phyloP scores from a whole-genome alignment of 2,888 invertebrate genomes.

The Orthonychiurus folsomi region DNA sequence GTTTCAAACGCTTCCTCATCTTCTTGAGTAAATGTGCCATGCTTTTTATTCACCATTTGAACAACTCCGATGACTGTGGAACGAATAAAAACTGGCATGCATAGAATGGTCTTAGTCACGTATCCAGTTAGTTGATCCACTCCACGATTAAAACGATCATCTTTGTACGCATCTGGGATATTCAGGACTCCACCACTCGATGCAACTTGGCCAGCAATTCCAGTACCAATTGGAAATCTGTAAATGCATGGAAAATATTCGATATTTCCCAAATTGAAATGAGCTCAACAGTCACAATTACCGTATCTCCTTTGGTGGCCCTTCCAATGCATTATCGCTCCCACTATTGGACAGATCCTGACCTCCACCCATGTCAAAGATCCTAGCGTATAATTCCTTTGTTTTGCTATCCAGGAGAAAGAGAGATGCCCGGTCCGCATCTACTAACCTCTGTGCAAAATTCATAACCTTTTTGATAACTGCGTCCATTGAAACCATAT shows the following conservation, averaged over 20 bases:
- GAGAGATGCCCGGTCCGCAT: constrained; percentile 72
- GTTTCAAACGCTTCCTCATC: constrained; percentile 75
- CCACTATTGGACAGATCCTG: constrained; percentile 40
- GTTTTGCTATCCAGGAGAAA: constrained; percentile 67
- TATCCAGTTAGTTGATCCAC: constrained; percentile 55
- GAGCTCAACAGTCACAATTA: too few species aligned
- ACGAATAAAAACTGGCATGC: constrained; percentile 77
- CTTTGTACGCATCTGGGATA: constrained; percentile 71
- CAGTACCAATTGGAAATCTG: constrained; percentile 64
- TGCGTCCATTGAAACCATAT: constrained; percentile 62
- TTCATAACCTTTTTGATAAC: constrained; percentile 75
- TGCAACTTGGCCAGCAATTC: constrained; percentile 75
- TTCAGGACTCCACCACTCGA: constrained; percentile 68
- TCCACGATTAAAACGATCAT: constrained; percentile 63
- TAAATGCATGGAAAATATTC: constrained; percentile 7
- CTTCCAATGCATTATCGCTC: constrained; percentile 40
- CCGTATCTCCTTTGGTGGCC: constrained; percentile 42
- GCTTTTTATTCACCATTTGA: constrained; percentile 67
- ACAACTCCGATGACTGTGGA: constrained; percentile 73
- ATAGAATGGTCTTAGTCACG: constrained; percentile 59
- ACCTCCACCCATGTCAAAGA: constrained; percentile 58
- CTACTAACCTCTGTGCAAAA: constrained; percentile 69
- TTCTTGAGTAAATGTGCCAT: constrained; percentile 43
- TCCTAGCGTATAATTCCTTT: constrained; percentile 65
- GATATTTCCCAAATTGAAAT: too few species aligned